These are phyloP conservation scores for Excalfactoria chinensis DNA, from an alignment of 2,113 vertebrate species.

Conservation along the genomic window DNA sequence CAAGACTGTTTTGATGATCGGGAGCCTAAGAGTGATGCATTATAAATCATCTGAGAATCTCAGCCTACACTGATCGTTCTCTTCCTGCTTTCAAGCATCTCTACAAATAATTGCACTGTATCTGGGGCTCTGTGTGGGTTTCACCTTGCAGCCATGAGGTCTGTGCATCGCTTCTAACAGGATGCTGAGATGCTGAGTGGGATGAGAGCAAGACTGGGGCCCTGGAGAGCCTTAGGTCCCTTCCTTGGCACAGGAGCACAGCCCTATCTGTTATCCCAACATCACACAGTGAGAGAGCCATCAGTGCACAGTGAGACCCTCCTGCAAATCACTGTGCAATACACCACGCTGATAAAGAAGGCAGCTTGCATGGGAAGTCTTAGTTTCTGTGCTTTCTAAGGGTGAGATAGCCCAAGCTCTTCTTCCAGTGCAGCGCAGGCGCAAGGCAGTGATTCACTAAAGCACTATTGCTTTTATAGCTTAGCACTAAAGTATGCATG, in stretches of 20 bases:
- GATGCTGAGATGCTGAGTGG: background rate
- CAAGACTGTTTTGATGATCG: accelerated
- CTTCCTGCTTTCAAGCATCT: background rate
- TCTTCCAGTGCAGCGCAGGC: background rate
- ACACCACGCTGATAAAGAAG: background rate
- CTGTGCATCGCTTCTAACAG: accelerated
- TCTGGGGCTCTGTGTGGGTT: background rate
- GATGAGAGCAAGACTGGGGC: background rate
- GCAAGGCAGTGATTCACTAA: accelerated
- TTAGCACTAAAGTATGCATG: background rate
- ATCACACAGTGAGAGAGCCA: background rate
- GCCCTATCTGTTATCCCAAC: background rate
- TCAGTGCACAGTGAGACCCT: background rate
- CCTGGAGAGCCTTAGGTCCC: background rate
- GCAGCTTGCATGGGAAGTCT: background rate
- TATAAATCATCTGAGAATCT: background rate
- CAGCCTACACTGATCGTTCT: accelerated
- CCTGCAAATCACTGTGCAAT: background rate
- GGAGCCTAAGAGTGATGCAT: background rate
- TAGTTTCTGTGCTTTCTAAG: background rate
- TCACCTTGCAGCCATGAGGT: accelerated
- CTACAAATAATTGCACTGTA: accelerated
- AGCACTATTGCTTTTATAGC: accelerated
- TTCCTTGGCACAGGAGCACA: background rate
- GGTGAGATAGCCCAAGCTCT: background rate